Base-by-base conservation (phyloP, 2,888 invertebrate genomes). In the Taphrorychus bicolor region DNA sequence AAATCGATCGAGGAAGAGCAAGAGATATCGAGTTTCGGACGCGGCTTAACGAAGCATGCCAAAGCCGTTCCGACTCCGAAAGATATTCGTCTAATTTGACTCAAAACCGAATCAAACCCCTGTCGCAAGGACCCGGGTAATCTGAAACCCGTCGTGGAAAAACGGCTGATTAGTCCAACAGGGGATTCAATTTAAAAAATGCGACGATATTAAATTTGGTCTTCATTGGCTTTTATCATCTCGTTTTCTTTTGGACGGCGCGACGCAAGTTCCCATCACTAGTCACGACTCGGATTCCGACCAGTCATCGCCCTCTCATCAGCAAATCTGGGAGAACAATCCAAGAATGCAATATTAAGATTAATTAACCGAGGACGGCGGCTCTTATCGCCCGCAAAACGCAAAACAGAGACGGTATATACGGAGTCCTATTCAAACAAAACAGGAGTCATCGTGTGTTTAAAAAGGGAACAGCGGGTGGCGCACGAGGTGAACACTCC, bases 341-440 rank as follows among this genome's bases (percentile, higher is more conserved):
- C 73, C 78, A 78, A 79, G 81, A 80, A 81, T 80, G 78, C 76
- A 78, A 80, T 81, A 81, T 81, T 79, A 81, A 81, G 81, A 81
- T 81, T 81, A 81, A 81, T 81, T 79, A 80, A 79, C 73, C 69
- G 22, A 23, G 40, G 51, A 21, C 52, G 52, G 51, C 49, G 59
- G 45, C 66, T 73, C 78, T 79, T 78, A 79, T 79, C 78, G 76
- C 74, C 32, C 70, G 75, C 73, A 70, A 62, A 67, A 77, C 75
- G 72, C 76, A 73, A 77, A 73, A 66, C 70, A 70, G 70, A 61
- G 24, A 52, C 66, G 53, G 57, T 52, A 42, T 61, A 60, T 61
- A 18, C 21, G 19, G 73, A 76, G 79, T 80, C 80, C 81, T 81
- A 78, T 81, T 79, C 80, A 81, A 81, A 82, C 80, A 81, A 65